Evolutionary conservation across 1,140 invertebrate genomes (phyloP), one percentile per base, ranked within the genome.

Genomic region (Goniozus legneri): DNA sequence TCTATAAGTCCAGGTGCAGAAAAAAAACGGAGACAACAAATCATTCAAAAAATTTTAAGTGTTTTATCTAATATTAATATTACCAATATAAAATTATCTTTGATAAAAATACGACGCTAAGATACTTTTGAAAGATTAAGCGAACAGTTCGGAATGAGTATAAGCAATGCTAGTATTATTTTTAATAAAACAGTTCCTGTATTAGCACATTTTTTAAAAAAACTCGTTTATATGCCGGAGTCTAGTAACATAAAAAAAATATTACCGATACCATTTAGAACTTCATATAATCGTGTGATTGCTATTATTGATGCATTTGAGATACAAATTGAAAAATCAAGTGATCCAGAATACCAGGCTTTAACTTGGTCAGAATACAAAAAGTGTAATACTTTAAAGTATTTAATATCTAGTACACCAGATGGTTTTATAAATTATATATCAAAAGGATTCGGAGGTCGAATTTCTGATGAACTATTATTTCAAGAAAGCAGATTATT

Each of bases 381-480:
- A 46, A 54, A 56, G 24, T 49, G 39, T 30, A 64, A 75, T 51
- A 73, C 67, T 21, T 48, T 67, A 12, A 73, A 73, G 53, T 75
- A 75, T 62, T 60, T 70, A 37, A 63, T 77, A 50, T 66, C 66
- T n/a, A 55, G 51, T 35, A 75, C 67, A 13, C 67, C 70, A 16
- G 64, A 77, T 60, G 71, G 70, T 1, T 59, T 67, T n/a, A 60
- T 75, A 10, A 71, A 66, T 57, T 77, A 60, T 47, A 58, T 77
- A 22, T 77, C 72, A 6, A 41, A 60, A 41, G 72, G 68, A 6
- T 75, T 60, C 59, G 60, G 69, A 19, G 72, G 73, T 20, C 56
- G 67, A 50, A 55, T 58, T 8, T 58, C 58, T 19, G 71, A 76
- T 62, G 52, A 51, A 13, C 34, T 54, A 16, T 57, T 76, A 39